Evolutionary conservation across 2,113 vertebrate genomes (phyloP).

Genomic region (Tetraodon nigroviridis): DNA sequence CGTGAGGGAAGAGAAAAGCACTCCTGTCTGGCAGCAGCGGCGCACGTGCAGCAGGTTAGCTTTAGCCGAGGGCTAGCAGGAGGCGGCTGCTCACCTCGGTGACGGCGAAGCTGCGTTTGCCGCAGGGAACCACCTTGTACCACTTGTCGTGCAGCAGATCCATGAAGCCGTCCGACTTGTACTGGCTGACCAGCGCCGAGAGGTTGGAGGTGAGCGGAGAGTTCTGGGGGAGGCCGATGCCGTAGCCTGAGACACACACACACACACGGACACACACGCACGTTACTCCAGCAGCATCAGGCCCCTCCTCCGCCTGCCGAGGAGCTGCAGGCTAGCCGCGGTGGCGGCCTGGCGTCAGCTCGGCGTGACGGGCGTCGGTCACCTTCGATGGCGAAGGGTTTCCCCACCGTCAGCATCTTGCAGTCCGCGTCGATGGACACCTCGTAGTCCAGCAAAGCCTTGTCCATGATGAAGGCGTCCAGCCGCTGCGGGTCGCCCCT

Average conservation of each 20-base stretch:
- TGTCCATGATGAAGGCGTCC: constrained; percentile 99
- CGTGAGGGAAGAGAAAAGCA: too few relatives aligned
- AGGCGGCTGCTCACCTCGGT: constrained; percentile 81
- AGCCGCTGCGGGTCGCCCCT: constrained; percentile 94
- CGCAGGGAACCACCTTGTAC: constrained; percentile 97
- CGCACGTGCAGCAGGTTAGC: background rate
- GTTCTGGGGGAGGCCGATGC: constrained; percentile 95
- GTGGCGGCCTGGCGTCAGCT: background rate
- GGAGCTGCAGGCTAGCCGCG: too few relatives aligned
- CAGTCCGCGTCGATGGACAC: constrained; percentile 98
- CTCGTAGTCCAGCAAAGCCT: constrained; percentile 97
- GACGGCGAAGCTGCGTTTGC: constrained; percentile 93
- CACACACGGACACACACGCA: background rate
- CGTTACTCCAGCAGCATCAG: background rate
- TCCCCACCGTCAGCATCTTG: constrained; percentile 93
- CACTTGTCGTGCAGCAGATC: constrained; percentile 97
- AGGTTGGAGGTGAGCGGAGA: constrained; percentile 93
- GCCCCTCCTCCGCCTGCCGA: background rate
- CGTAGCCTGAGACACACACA: constrained; percentile 79
- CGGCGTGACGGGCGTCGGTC: too few relatives aligned
- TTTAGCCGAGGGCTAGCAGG: background rate
- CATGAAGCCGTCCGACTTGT: constrained; percentile 98
- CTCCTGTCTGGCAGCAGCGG: too few relatives aligned
- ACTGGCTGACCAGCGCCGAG: constrained; percentile 94
- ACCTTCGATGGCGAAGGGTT: constrained; percentile 98